These are phyloP conservation scores for Zootoca vivipara DNA, from an alignment of 2,113 vertebrate species.

Conservation along the genomic window DNA sequence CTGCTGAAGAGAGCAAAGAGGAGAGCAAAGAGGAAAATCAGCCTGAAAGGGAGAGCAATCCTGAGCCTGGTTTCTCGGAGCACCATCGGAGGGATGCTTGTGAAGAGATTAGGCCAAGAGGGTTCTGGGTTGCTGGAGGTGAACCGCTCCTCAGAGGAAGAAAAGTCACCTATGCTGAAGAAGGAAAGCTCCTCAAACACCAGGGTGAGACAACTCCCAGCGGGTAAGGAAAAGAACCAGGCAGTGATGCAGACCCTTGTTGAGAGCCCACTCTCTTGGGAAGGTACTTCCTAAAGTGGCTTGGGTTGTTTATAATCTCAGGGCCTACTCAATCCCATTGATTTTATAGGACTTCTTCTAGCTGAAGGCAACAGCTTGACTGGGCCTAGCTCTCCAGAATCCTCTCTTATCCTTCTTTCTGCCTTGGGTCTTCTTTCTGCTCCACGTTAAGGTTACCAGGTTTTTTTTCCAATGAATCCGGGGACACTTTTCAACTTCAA, in stretches of 20 bases:
- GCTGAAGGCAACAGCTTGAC: background rate
- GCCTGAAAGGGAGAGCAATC: slow-evolving; percentile 39
- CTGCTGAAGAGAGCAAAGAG: background rate
- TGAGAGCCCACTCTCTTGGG: slow-evolving; percentile 36
- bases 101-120: slow-evolving; percentile 36
- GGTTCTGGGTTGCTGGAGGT: slow-evolving; percentile 30
- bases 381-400: background rate
- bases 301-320: background rate
- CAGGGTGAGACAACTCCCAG: slow-evolving; percentile 23
- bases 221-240: slow-evolving; percentile 47
- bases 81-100: slow-evolving; percentile 48
- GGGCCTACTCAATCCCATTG: background rate
- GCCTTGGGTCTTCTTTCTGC: background rate
- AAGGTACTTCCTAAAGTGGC: slow-evolving; percentile 56
- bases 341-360: background rate
- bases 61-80: slow-evolving; percentile 40
- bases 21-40: background rate
- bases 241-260: slow-evolving; percentile 54
- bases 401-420: background rate
- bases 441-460: too few species aligned
- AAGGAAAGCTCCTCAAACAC: slow-evolving; percentile 11
- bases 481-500: too few species aligned
- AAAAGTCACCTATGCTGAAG: background rate
- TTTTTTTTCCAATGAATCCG: too few species aligned
- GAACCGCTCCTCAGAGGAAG: slow-evolving; percentile 5